Evolutionary conservation across 2,113 vertebrate genomes (phyloP).

Genomic region (Gasterosteus nipponicus): DNA sequence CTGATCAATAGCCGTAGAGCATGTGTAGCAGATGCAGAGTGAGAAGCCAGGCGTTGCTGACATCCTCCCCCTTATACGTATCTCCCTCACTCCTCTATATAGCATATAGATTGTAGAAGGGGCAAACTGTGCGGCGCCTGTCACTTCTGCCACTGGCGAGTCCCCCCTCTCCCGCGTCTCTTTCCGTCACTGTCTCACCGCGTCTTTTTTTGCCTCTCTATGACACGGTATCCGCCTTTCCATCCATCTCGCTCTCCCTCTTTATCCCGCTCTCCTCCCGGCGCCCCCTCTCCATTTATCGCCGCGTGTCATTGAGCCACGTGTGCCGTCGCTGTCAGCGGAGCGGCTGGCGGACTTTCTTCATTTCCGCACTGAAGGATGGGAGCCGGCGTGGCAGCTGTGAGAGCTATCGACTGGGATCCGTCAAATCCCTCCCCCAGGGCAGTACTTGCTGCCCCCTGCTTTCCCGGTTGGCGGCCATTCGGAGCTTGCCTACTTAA

Average conservation of each 20-base stretch:
- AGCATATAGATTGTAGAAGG: conserved; percentile 37
- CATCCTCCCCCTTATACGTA: conserved; percentile 50
- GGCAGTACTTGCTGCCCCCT: conserved; percentile 48
- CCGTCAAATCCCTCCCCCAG: conserved; percentile 67
- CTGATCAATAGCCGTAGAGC: conserved; percentile 70
- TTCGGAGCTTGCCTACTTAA: conserved; percentile 40
- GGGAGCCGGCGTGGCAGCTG: conserved; percentile 67
- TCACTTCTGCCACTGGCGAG: conserved; percentile 26
- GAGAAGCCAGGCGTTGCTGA: conserved; percentile 52
- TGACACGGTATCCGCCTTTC: conserved; percentile 52
- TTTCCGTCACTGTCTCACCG: conserved; percentile 42
- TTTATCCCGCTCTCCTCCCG: conserved; percentile 55
- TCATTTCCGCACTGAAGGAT: conserved; percentile 76
- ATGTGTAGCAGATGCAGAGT: conserved; percentile 53
- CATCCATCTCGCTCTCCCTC: conserved; percentile 46
- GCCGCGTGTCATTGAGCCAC: conserved; percentile 68
- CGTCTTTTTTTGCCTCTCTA: conserved; percentile 38
- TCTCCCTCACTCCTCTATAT: conserved; percentile 49
- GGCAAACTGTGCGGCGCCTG: conserved; percentile 24
- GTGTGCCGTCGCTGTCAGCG: conserved; percentile 72
- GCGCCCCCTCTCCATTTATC: conserved; percentile 62
- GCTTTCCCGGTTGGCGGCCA: conserved; percentile 42
- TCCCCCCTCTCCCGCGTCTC: conserved; percentile 17
- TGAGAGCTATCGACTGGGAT: conserved; percentile 74
- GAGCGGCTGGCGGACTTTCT: conserved; percentile 69